A percentile compares a stretch with the other conserved stretches of the same genome.
Evolutionary conservation across 2,888 invertebrate species (phyloP).

Genomic region (Electrophaes corylata): DNA sequence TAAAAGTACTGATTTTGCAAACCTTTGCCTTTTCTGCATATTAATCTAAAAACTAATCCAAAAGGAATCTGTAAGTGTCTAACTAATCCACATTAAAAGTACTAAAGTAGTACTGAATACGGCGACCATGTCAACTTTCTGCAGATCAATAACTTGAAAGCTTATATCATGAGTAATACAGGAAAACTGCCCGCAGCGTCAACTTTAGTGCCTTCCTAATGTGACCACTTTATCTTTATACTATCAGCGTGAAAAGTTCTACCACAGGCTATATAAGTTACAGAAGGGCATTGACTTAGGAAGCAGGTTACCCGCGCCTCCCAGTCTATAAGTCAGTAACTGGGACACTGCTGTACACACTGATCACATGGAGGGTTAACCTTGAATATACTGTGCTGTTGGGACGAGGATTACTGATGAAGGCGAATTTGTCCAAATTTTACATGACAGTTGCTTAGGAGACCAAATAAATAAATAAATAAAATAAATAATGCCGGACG

Average conservation of each 20-base stretch:
- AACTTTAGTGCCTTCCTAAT: constrained; percentile 58
- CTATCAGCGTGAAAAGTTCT: constrained; percentile 55
- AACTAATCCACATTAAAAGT: neutral
- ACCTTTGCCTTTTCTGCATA: neutral
- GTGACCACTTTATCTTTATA: constrained; percentile 58
- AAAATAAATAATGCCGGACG: no score
- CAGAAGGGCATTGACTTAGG: constrained; percentile 23
- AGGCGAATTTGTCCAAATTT: no score
- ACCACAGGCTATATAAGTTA: constrained; percentile 19
- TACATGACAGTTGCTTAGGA: no score
- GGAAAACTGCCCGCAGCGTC: constrained; percentile 55
- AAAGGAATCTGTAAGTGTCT: neutral
- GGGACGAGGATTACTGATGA: no score
- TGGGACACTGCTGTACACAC: neutral
- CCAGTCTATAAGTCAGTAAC: neutral
- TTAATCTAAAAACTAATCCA: neutral
- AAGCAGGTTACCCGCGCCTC: constrained; percentile 2
- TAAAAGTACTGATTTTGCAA: neutral
- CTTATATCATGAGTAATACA: constrained; percentile 48
- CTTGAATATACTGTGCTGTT: no score
- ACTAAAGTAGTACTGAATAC: constrained; percentile 5
- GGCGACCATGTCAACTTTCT: constrained; percentile 24
- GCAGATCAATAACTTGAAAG: constrained; percentile 38
- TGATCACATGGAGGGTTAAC: neutral
- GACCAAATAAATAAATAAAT: no score